A percentile compares a stretch with the other conserved stretches of the same genome.
These are phyloP conservation scores for Diogma glabrata DNA, from an alignment of 2,888 invertebrate genomes.

Conservation along the genomic window DNA sequence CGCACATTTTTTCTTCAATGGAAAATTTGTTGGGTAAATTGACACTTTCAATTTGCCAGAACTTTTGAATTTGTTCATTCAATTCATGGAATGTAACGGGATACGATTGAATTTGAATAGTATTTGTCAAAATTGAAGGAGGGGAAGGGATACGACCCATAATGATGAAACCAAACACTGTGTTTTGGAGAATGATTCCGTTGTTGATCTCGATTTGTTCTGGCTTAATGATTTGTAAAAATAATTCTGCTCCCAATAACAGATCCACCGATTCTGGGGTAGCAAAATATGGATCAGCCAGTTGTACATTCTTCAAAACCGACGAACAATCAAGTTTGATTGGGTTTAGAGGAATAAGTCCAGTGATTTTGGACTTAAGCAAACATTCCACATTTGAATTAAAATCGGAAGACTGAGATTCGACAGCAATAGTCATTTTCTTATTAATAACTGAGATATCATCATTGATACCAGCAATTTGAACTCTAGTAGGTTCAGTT, in stretches of 20 bases:
- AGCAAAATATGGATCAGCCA: not conserved
- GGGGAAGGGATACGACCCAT: not conserved
- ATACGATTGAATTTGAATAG: not conserved
- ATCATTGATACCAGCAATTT: not conserved
- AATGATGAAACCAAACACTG: not conserved
- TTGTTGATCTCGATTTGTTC: not conserved
- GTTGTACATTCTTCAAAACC: no score
- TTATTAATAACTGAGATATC: not conserved
- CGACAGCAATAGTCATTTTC: not conserved
- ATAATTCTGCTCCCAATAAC: not conserved
- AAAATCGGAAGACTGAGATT: not conserved
- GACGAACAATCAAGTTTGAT: not conserved
- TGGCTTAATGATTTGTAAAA: not conserved
- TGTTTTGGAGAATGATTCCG: not conserved
- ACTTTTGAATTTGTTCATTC: not conserved
- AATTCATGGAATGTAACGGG: not conserved
- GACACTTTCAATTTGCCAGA: not conserved
- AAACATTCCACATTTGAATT: not conserved
- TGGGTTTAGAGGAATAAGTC: not conserved
- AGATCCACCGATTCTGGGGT: not conserved
- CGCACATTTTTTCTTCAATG: not conserved
- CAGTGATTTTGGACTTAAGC: not conserved
- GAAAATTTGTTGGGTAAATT: not conserved
- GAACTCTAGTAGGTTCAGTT: not conserved
- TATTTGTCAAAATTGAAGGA: not conserved